Evolutionary conservation across 2,888 invertebrate species (phyloP), one percentile per base, ranked within the genome.

Genomic region (Heliconius sara): DNA sequence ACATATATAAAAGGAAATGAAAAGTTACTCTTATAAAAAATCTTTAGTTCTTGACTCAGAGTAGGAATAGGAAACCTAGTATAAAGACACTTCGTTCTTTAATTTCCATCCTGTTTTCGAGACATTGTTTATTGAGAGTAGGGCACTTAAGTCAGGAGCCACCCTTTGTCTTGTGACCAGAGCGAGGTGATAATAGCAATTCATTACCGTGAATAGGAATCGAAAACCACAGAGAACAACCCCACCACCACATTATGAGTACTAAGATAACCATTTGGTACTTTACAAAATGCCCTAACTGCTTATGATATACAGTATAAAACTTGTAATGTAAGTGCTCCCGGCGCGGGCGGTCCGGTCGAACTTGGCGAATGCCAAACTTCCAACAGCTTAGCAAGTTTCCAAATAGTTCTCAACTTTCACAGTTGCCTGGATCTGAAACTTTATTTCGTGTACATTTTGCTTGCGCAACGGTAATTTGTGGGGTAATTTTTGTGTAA

Each of bases 361-460:
- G 60, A 79, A 80, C 80, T 81, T 80, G 57, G 43, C 68, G 76
- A 79, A 81, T 79, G 57, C 79, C n/a, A 43, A 83, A 83, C 81
- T 83, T 82, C 73, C 82, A 81, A 81, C 82, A 80, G 78, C 80
- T 82, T 78, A 70, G 57, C 66, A 77, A 79, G 73, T 78, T 78
- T n/a, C 78, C 73, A 74, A 79, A 82, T 82, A 79, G 79, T 82
- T 76, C 30, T 22, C 25, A 80, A 79, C 75, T 79, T 65, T 39
- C 75, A 80, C 82, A 82, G 79, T 77, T 79, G 80, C 76, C 80
- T 79, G 79, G 79, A 79, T 75, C 74, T 77, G 60, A 71, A 60
- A 80, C 74, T 79, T 80, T 75, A 79, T 77, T 74, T 76, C 34
- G 43, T 81, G 67, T 78, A 67, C 57, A 78, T 73, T 78, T 78